Percentiles rank a stretch among this genome's conserved stretches.
Evolutionary conservation across 1,140 invertebrate species (phyloP).

Genomic region (Atta texana): DNA sequence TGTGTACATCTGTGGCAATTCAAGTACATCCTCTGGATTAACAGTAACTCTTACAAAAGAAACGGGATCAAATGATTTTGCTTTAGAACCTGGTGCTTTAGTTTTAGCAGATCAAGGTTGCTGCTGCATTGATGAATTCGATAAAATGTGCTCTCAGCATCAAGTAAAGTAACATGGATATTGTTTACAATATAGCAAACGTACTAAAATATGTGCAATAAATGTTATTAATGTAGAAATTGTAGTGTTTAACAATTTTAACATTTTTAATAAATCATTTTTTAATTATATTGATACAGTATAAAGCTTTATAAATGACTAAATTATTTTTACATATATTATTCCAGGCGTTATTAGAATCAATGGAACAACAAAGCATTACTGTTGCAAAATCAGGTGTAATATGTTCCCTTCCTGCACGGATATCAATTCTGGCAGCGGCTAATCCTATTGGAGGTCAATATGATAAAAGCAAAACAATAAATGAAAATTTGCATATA

Average conservation of each 20-base stretch:
- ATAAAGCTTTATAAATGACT: background rate
- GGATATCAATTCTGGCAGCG: conserved; percentile 95
- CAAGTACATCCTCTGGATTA: conserved; percentile 94
- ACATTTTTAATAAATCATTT: background rate
- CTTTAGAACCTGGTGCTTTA: conserved; percentile 94
- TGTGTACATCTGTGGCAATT: conserved; percentile 96
- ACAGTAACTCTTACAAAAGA: conserved; percentile 94
- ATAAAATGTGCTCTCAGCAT: conserved; percentile 94
- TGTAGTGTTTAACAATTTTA: background rate
- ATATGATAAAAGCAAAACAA: conserved; percentile 95
- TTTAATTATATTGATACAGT: background rate
- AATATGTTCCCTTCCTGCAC: conserved; percentile 92
- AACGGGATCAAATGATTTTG: conserved; percentile 91
- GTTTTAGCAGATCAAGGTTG: conserved; percentile 94
- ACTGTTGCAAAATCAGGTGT: conserved; percentile 96
- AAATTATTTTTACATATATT: conserved; percentile 79
- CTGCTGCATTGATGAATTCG: conserved; percentile 98
- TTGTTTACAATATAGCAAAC: background rate
- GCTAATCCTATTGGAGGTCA: conserved; percentile 96
- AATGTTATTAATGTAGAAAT: conserved; percentile 11
- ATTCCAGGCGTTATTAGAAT: conserved; percentile 92
- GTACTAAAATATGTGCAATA: background rate
- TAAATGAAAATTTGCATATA: conserved; percentile 96
- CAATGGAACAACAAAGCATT: conserved; percentile 97
- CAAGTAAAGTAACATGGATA: conserved; percentile 85